Evolutionary conservation across 2,888 invertebrate species (phyloP), one percentile per base, ranked within the genome.

Genomic region (Eristalis arbustorum): DNA sequence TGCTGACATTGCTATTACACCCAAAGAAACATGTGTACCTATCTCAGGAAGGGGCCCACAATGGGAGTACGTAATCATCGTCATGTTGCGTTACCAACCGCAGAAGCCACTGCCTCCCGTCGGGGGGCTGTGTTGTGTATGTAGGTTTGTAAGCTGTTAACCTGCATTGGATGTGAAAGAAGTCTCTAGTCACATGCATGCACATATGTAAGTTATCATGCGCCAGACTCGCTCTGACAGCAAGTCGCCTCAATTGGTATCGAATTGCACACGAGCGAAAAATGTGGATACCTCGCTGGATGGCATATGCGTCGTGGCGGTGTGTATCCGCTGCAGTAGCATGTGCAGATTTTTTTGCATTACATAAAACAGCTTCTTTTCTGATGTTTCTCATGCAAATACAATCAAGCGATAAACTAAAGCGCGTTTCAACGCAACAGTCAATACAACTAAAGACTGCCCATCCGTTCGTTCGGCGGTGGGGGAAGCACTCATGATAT

Each of bases 1-100:
- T 79, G 83, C 74, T 83, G 87, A 79, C 83, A 87, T 83, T 83
- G 87, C 75, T 63, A 74, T 82, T 82, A 82, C 77, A 85, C 74
- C 72, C 82, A 73, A 78, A 37, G 57, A 31, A 83, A 75, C 56
- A 76, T 73, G 72, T 76, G 67, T 74, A 75, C 66, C 59, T 62
- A 64, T 49, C 42, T 67, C 25, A 49, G n/a, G 59, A 56, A 74
- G 75, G 37, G 23, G 59, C 14, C 68, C 68, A 61, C 28, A 49
- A 31, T 67, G 57, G 77, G 69, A 42, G 42, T 75, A 72, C 68
- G 63, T 71, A 79, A 87, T 87, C 79, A 75, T 69, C 78, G 62
- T 78, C 83, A 83, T 83, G 75, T 83, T 83, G 83, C 56, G 74
- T 74, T 67, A 83, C 78, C 31, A 72, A 59, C 78, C 63, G 49